Evolutionary conservation across 2,113 vertebrate species (phyloP), one percentile per base, ranked within the genome.

Genomic region (Reinhardtius hippoglossoides): DNA sequence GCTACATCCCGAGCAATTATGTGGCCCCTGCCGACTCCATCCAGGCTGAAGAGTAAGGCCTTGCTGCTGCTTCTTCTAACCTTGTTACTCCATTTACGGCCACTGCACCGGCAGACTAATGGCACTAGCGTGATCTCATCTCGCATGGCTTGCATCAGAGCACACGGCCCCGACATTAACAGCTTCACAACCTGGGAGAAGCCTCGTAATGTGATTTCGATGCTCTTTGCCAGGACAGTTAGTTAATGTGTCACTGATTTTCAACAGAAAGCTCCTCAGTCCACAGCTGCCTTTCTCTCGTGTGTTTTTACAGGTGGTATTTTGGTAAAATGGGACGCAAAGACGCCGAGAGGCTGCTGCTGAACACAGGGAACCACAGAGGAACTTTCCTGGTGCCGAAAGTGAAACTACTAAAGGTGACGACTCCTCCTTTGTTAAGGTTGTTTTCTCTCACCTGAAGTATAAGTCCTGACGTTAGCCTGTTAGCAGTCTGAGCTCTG

Each of bases 291-390:
- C 12, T 21, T 42, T 27, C 23, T 57, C 16, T 69, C 21, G 5
- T 42, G 52, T 56, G 1, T 40, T 60, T 50, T 42, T 52, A 8
- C 20, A 99, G 98, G 90, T 99, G 98, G 98, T 99, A 99, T 95
- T 99, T 99, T 95, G 97, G 98, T 46, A 99, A 99, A 95, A 99
- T 99, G 98, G 98, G 98, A 27, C 96, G 98, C 55, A 99, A 99
- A 92, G 98, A 99, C 88, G 97, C 97, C 18, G 98, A 99, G 91
- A 95, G 98, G 84, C 91, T 99, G 75, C 95, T 99, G 82, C 87
- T 99, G 88, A 96, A 96, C 91, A 96, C 97, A 35, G 98, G 97
- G 23, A 99, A 99, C 89, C 94, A 97, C 60, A 94, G 96, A 84
- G 98, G 98, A 80, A 97, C 97, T 56, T 99, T 98, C 91, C 94